Evolutionary conservation across 2,797 vertebrate genomes (phyloP), one percentile per base, ranked within the genome.

Genomic region (Eurystomus glaucurus): DNA sequence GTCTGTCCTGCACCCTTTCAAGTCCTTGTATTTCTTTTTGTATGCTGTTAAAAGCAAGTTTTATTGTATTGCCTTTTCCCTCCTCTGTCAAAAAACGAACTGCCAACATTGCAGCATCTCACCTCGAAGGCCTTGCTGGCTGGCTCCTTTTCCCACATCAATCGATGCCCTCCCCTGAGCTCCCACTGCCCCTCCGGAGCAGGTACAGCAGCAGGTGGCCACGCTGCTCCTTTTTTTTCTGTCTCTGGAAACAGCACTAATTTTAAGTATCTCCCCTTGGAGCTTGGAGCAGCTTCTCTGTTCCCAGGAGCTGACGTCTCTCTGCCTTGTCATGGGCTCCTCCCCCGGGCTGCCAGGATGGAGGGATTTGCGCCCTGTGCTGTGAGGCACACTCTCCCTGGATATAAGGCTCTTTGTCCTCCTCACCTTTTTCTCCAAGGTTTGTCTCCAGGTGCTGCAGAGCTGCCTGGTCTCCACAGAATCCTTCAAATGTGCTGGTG

Each of bases 41-140:
- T 55, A 14, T 57, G 28, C 43, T 19, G 22, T 82, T 77, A 60
- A 55, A 74, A 85, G 55, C 14, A 25, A 69, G 46, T 85, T 81
- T 92, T 51, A 55, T 22, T 74, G 43, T 31, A 25, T 29, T 65
- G 46, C 41, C 51, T 78, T 81, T 60, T 58, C 16, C 6, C 20
- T 84, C 3, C 21, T 85, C 35, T 74, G 22, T 77, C 20, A 58
- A 74, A 79, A 52, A 69, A 35, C 5, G 41, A 75, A 61, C 18
- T 0, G 0, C 8, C 37, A 48, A 25, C 21, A 5, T 52, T 25
- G 23, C 48, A 39, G 31, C 1, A 20, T 48, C 28, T 51, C 64
- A 26, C 52, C 28, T 51, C 64, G 21, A 7, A 55, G 68, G 68
- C 62, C 51, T 50, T 31, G 35, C 76, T 70, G 41, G 8, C 31